Percentiles rank a stretch among this genome's conserved stretches.
Conservation (phyloP, 2,888 invertebrate genomes). For the Spilarctia lutea region DNA sequence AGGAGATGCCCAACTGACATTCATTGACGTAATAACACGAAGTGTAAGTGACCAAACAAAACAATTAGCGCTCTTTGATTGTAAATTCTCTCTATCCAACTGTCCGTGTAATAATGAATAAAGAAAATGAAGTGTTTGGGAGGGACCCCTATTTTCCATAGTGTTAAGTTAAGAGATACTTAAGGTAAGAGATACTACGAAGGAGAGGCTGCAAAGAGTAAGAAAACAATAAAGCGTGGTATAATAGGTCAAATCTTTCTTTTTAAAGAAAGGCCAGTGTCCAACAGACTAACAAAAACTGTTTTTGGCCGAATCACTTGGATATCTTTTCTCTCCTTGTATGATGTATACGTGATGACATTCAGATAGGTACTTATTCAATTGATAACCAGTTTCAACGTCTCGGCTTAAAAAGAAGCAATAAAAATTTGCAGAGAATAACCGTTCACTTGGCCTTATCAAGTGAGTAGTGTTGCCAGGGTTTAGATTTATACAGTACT, state of each 20-base stretch:
- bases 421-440: conserved; percentile 19
- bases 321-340: conserved; percentile 11
- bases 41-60: neutral
- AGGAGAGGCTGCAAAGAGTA: too few relatives aligned
- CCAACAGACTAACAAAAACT: neutral
- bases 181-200: neutral
- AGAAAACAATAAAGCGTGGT: neutral
- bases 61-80: neutral
- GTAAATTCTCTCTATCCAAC: neutral
- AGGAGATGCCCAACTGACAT: neutral
- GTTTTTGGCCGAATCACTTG: neutral
- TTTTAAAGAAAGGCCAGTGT: neutral
- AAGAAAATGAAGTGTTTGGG: too few relatives aligned
- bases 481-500: neutral
- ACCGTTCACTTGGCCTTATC: conserved; percentile 35
- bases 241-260: too few relatives aligned
- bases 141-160: neutral
- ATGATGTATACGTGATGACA: conserved; percentile 15
- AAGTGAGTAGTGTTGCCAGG: conserved; percentile 9
- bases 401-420: conserved; percentile 20
- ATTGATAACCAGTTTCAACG: conserved; percentile 24
- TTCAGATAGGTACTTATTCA: conserved; percentile 23
- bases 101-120: neutral
- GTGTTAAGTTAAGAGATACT: neutral
- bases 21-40: neutral